Evolutionary conservation across 2,888 invertebrate genomes (phyloP).

Genomic region (Siphonodentalium dalli): DNA sequence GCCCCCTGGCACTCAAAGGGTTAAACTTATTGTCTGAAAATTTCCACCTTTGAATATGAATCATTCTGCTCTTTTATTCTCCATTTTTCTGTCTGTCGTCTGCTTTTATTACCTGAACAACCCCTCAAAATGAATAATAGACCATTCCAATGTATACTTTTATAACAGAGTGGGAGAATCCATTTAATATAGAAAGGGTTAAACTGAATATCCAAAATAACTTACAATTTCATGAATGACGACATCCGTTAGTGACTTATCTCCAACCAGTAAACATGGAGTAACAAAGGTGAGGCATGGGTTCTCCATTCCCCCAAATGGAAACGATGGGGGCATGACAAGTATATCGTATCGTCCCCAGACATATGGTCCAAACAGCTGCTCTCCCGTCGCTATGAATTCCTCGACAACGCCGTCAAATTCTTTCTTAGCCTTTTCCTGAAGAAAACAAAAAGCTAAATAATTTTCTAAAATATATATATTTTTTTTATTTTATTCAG

Average conservation of each 20-base stretch:
- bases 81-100: too few relatives aligned
- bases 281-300: conserved; percentile 92
- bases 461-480: not conserved
- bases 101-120: too few relatives aligned
- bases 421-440: conserved; percentile 35
- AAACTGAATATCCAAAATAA: conserved; percentile 57
- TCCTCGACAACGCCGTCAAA: conserved; percentile 71
- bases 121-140: too few relatives aligned
- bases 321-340: conserved; percentile 88
- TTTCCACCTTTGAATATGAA: too few relatives aligned
- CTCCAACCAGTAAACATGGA: conserved; percentile 87
- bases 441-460: not conserved
- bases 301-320: conserved; percentile 95
- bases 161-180: too few relatives aligned
- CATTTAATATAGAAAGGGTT: too few relatives aligned
- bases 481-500: too few relatives aligned
- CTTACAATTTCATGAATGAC: conserved; percentile 93
- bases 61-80: too few relatives aligned
- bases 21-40: too few relatives aligned
- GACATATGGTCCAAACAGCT: conserved; percentile 83
- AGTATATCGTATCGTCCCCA: conserved; percentile 86
- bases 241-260: conserved; percentile 84
- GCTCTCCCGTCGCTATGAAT: conserved; percentile 80
- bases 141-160: too few relatives aligned
- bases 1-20: too few relatives aligned